Evolutionary conservation across 2,113 vertebrate species (phyloP), one percentile per base, ranked within the genome.

Genomic region (Melozone crissalis): DNA sequence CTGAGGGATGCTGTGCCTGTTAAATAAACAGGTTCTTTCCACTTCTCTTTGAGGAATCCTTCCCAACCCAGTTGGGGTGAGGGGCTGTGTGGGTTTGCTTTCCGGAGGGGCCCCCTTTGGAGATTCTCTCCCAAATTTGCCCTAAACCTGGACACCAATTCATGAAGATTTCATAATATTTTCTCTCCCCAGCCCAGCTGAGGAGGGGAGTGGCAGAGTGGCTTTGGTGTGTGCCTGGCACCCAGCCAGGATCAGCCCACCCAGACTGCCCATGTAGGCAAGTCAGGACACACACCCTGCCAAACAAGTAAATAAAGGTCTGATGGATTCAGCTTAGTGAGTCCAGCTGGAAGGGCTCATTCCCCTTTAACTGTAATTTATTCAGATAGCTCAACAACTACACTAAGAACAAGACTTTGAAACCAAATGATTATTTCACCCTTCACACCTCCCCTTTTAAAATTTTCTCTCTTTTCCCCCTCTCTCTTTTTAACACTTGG

Each of bases 381-480:
- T 52, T 55, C 68, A 74, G 14, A 27, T 80, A 43, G 30, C 27
- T 79, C 30, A 63, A 43, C 13, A 81, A 13, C 37, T 41, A 11
- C 30, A 17, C 20, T 15, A 49, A 89, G 35, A 91, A 58, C 9
- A 80, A 77, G 18, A 28, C 17, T 47, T 16, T 49, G 5, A 69
- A 79, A 62, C 33, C 10, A 47, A 78, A 31, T 5, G 1, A 4
- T 21, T 72, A 11, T 59, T 46, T 43, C n/a, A 62, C 4, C 10
- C 15, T 74, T 58, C 27, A 3, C 6, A 44, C 12, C 6, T 51
- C 16, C 37, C 13, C 14, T 35, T 35, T 44, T 9, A 43, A 4
- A 0, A 16, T 66, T 81, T 71, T 2, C 0, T 15, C 24, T 19
- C 9, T 8, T 4, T 14, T 4, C 16, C 6, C 1, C 19, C 10